Evolutionary conservation across 1,140 invertebrate species (phyloP), one percentile per base, ranked within the genome.

Genomic region (Aleiodes sp.): DNA sequence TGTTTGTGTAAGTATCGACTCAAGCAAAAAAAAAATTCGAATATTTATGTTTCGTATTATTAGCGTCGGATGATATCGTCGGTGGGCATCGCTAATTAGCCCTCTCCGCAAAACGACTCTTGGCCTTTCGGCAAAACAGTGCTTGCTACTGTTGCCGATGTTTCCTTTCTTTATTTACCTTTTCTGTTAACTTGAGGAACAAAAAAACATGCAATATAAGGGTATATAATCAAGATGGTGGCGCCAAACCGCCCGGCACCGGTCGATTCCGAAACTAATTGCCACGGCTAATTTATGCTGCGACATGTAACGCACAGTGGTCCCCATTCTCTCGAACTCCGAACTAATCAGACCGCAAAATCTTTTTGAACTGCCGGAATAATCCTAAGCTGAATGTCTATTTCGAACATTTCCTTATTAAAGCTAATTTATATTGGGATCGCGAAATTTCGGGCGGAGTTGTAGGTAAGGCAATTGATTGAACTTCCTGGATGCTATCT

Each of bases 1-100:
- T n/a, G 67, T 63, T 60, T 35, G 65, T 33, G 46, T 39, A 61
- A 62, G 68, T 26, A 29, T 59, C 56, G 67, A 63, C 43, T 21
- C 39, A 26, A 80, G 78, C 76, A 77, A 41, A 63, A 79, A 84
- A 84, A 84, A 85, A 84, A 82, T 81, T 74, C 73, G 79, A 84
- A 82, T 85, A 85, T 84, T 84, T 85, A 84, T 84, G 80, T 77
- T 77, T 78, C 76, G 81, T 85, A 83, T 84, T 85, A 84, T 85
- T 84, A 85, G 83, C 78, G 79, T 80, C 73, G 73, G 68, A 67
- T 78, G 81, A 83, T 86, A 84, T 86, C 84, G 56, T 82, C 78
- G 75, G 78, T 84, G 84, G 81, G 82, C 82, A 86, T 86, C 84
- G 81, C 84, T 85, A 86, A 86, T 86, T 86, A 86, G 84, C 76